These are phyloP conservation scores for Sus scrofa DNA, from an alignment of 2,113 vertebrate genomes.

Conservation along the genomic window DNA sequence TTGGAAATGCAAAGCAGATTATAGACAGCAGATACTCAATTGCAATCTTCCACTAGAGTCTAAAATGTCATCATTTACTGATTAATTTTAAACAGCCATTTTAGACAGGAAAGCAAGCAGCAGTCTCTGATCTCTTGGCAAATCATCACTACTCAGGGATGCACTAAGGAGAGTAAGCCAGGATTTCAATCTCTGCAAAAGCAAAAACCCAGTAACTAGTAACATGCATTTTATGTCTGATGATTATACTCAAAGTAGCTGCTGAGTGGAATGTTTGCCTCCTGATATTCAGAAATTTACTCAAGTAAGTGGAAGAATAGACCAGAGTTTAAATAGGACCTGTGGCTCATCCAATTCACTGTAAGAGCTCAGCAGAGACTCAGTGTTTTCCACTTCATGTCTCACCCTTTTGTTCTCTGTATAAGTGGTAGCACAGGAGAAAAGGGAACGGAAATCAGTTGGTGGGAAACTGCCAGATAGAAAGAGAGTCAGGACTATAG, in stretches of 20 bases:
- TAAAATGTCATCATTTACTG: not conserved
- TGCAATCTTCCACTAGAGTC: not conserved
- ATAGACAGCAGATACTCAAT: not conserved
- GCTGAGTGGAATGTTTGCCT: not conserved
- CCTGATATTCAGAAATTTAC: not conserved
- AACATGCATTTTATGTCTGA: no score
- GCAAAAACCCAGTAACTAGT: not conserved
- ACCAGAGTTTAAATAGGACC: not conserved
- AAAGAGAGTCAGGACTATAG: not conserved
- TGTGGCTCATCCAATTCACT: not conserved
- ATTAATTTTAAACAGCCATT: not conserved
- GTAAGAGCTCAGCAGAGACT: not conserved
- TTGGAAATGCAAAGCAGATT: not conserved
- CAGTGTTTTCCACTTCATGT: not conserved
- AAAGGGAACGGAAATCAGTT: not conserved
- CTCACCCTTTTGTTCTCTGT: not conserved
- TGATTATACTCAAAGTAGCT: not conserved
- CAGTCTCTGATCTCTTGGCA: not conserved
- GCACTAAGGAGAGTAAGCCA: not conserved
- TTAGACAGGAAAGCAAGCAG: not conserved
- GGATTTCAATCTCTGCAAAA: not conserved
- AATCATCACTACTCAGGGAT: not conserved
- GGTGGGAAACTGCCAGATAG: not conserved
- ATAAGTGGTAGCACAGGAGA: not conserved
- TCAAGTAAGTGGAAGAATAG: not conserved